A percentile compares a stretch with the other conserved stretches of the same genome.
Evolutionary conservation across 2,113 vertebrate genomes (phyloP).

Genomic region (Machaerirhynchus nigripectus): DNA sequence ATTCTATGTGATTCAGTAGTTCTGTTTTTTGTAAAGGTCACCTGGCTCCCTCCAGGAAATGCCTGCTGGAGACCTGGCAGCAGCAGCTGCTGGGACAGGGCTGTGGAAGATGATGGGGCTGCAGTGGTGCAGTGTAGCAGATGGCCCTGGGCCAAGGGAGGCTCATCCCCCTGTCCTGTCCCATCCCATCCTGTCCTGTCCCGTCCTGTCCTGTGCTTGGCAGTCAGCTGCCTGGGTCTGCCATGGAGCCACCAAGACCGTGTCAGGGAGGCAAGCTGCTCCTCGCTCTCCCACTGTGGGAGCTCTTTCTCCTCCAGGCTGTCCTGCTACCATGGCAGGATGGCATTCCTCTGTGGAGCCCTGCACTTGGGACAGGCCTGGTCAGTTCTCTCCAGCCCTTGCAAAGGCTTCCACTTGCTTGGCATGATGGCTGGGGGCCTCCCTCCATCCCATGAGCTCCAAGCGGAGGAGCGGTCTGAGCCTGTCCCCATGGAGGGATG

Average conservation of each 20-base stretch:
- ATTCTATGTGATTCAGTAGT: neutral
- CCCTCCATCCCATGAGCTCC: neutral
- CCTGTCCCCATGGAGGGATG: neutral
- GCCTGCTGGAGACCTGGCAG: neutral
- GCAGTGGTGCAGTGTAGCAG: neutral
- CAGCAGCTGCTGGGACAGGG: neutral
- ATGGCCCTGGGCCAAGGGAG: neutral
- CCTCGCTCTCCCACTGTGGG: neutral
- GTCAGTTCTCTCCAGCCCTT: neutral
- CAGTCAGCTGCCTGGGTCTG: neutral
- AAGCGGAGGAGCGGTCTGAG: fast-evolving
- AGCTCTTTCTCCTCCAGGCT: neutral
- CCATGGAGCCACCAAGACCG: neutral
- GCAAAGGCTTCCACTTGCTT: neutral
- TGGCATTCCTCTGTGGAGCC: neutral
- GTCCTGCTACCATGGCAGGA: neutral
- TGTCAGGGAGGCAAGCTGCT: neutral
- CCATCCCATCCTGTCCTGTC: neutral
- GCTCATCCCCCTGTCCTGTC: neutral
- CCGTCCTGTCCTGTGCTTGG: neutral
- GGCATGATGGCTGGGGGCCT: neutral
- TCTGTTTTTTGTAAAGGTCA: neutral
- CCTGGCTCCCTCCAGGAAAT: neutral
- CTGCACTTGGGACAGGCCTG: neutral
- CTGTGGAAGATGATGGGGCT: neutral